These are phyloP conservation scores for Drosophila ogumai DNA, from an alignment of 1,140 invertebrate genomes.

Conservation along the genomic window DNA sequence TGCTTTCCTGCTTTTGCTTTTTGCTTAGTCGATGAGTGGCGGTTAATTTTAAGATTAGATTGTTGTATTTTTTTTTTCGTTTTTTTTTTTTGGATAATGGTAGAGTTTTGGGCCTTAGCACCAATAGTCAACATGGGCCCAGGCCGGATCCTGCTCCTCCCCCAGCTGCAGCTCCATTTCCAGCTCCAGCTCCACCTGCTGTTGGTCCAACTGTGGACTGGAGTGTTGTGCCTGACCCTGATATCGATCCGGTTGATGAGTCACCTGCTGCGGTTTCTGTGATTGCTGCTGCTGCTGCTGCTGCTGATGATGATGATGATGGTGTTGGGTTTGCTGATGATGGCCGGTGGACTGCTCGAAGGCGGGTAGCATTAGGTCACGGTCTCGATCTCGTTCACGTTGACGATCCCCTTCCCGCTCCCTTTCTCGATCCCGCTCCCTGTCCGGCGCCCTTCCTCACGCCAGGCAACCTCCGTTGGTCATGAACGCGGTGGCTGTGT, in stretches of 20 bases:
- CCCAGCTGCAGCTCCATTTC: slow-evolving; percentile 51
- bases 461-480: slow-evolving; percentile 81
- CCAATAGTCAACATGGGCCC: slow-evolving; percentile 74
- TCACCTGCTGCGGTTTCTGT: not conserved
- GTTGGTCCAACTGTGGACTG: slow-evolving; percentile 37
- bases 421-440: slow-evolving; percentile 45
- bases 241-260: not conserved
- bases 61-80: slow-evolving; percentile 2
- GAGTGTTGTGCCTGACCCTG: slow-evolving; percentile 19
- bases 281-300: slow-evolving; percentile 3
- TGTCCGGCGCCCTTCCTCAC: slow-evolving; percentile 71
- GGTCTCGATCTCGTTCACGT: slow-evolving; percentile 23
- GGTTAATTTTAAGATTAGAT: slow-evolving; percentile 26
- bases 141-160: slow-evolving; percentile 57
- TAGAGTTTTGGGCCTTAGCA: slow-evolving; percentile 40
- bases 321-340: slow-evolving; percentile 20
- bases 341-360: slow-evolving; percentile 39
- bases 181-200: slow-evolving; percentile 44
- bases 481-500: slow-evolving; percentile 74
- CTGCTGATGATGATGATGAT: slow-evolving; percentile 2
- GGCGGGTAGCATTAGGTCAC: slow-evolving; percentile 60
- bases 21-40: slow-evolving; percentile 43
- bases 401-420: not conserved
- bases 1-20: slow-evolving; percentile 16
- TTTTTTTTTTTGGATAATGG: not conserved